Conservation (phyloP, 1,140 invertebrate species). For the Chelonus insularis region DNA sequence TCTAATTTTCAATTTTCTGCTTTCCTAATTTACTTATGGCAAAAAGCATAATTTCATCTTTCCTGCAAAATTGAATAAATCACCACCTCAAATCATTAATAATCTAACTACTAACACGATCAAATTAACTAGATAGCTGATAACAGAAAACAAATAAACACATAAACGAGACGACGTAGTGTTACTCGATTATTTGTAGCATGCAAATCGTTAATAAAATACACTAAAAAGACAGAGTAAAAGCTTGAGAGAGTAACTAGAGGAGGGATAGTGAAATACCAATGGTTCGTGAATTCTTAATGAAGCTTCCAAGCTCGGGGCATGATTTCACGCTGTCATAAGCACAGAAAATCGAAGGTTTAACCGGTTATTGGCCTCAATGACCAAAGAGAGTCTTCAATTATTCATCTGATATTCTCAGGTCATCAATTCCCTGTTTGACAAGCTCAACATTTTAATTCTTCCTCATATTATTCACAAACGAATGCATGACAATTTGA, state of each 20-base stretch:
- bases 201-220: neutral
- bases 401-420: conserved; percentile 2
- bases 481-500: too few species aligned
- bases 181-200: neutral
- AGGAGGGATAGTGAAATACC: neutral
- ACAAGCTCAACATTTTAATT: neutral
- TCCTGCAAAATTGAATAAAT: too few species aligned
- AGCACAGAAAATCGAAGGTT: neutral
- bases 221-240: neutral
- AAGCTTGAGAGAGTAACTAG: neutral
- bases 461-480: too few species aligned
- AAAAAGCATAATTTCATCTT: too few species aligned
- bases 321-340: neutral
- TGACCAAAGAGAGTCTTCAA: neutral
- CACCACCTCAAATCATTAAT: too few species aligned
- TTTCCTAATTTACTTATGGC: too few species aligned
- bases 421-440: neutral
- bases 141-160: too few species aligned
- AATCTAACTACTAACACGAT: too few species aligned
- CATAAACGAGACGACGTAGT: too few species aligned
- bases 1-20: too few species aligned
- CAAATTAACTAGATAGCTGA: too few species aligned
- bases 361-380: neutral
- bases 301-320: neutral
- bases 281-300: neutral